phyloP scores from a whole-genome alignment of 2,888 invertebrate genomes.

The Spisula subtruncata region DNA sequence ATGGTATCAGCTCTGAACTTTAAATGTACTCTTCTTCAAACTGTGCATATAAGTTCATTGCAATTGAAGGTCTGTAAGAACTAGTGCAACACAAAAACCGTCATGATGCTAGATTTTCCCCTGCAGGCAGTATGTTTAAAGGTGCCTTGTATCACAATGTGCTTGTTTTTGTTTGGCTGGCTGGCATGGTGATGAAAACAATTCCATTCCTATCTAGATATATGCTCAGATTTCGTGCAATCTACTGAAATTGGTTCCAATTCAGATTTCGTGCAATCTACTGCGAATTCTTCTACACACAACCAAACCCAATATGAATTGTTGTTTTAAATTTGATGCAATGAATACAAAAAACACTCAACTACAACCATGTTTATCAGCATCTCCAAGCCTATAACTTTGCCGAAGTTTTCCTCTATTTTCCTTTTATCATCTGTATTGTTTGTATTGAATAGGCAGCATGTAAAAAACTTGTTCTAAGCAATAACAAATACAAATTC shows the following conservation, averaged over 20 bases:
- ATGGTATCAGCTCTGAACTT: neutral
- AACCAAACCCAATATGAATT: neutral
- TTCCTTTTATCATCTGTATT: slow-evolving; percentile 2
- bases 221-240: neutral
- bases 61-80: neutral
- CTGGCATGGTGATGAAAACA: too few relatives aligned
- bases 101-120: neutral
- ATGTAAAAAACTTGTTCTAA: neutral
- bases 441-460: slow-evolving; percentile 22
- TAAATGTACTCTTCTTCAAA: neutral
- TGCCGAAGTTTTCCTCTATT: neutral
- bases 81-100: neutral
- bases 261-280: slow-evolving; percentile 16
- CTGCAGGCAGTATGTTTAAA: neutral
- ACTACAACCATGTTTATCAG: neutral
- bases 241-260: neutral
- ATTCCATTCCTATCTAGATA: neutral
- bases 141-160: neutral
- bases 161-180: too few relatives aligned
- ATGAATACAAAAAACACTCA: neutral
- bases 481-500: slow-evolving; percentile 19
- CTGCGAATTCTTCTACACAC: neutral
- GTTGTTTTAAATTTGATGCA: neutral
- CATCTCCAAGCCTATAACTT: slow-evolving; percentile 4
- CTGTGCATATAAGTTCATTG: neutral